Base-by-base conservation (phyloP, 1,140 invertebrate species). In the Lerema accius region DNA sequence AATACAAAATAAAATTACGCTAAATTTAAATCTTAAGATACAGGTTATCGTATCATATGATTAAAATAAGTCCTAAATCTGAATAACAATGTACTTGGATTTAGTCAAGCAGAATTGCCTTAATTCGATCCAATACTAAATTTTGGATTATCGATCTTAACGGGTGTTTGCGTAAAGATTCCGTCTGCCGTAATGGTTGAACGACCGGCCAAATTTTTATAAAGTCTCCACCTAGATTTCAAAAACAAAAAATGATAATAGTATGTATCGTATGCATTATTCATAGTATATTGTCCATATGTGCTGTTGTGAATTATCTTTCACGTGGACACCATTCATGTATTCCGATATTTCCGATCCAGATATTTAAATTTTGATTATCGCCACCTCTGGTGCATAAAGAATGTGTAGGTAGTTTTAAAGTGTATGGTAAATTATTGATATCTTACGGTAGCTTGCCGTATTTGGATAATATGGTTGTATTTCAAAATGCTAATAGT, bases 171-270 rank as follows among this genome's bases (percentile, higher is more conserved):
- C 42, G 10, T 58, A 45, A 42, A 42, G 53, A 58, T 17, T 45
- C 42, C 61, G 63, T 70, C 63, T 63, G 39, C 49, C 55, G 53
- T 6, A 49, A 9, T 48, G 60, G 84, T 78, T 84, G 75, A 87
- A 87, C 50, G 84, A 84, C 84, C 82, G 84, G 58, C 77, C 75
- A 84, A 77, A 73, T 76, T 87, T 82, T 82, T 80, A 78, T 68
- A 68, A 69, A 82, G 78, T 73, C 81, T 70, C 55, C 69, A 78
- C 73, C 78, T 73, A 79, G 74, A 82, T 83, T 73, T 79, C 60
- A 71, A 73, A 65, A 71, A 60, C 63, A 76, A 83, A 83, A 79
- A 75, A 84, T 80, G 73, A 63, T 75, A 84, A 84, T 80, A 48
- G 45, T 50, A 69, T 73, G 74, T 73, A 72, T 42, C 32, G 1